A percentile compares a stretch with the other conserved stretches of the same genome.
phyloP scores from a whole-genome alignment of 2,113 vertebrate genomes.

The Rafetus swinhoei region DNA sequence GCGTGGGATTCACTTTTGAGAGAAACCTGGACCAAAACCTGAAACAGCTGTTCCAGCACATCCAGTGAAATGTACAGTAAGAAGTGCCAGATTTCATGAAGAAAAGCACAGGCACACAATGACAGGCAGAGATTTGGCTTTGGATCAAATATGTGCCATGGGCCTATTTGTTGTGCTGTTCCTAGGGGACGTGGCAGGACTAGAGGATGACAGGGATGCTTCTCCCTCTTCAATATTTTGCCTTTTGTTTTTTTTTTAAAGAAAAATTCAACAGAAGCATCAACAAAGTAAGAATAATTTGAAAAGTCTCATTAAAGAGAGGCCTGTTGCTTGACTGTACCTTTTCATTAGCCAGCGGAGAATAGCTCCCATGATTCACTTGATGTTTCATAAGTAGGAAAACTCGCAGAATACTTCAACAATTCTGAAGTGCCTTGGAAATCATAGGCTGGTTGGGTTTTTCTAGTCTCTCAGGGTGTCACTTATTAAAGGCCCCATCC shows the following conservation, averaged over 20 bases:
- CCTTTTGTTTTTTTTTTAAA: neutral
- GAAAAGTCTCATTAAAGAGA: accelerated
- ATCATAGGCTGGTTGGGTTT: neutral
- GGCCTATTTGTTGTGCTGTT: neutral
- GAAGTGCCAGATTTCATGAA: neutral
- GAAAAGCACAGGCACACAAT: neutral
- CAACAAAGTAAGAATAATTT: neutral
- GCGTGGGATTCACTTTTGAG: neutral
- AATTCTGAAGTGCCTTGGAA: neutral
- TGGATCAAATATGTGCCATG: neutral
- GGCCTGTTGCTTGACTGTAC: neutral
- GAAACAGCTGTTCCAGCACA: neutral
- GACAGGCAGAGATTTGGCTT: neutral
- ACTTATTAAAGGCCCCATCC: neutral
- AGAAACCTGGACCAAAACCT: neutral
- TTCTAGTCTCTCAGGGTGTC: neutral
- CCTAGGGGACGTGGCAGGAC: neutral
- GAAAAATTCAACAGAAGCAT: neutral
- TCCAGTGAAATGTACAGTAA: neutral
- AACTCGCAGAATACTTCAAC: neutral
- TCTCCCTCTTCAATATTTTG: neutral
- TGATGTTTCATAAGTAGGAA: neutral
- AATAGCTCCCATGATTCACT: neutral
- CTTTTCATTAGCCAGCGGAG: neutral
- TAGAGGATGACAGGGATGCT: neutral